Conservation (phyloP, 2,888 invertebrate species). For the Tiliacea citrago region DNA sequence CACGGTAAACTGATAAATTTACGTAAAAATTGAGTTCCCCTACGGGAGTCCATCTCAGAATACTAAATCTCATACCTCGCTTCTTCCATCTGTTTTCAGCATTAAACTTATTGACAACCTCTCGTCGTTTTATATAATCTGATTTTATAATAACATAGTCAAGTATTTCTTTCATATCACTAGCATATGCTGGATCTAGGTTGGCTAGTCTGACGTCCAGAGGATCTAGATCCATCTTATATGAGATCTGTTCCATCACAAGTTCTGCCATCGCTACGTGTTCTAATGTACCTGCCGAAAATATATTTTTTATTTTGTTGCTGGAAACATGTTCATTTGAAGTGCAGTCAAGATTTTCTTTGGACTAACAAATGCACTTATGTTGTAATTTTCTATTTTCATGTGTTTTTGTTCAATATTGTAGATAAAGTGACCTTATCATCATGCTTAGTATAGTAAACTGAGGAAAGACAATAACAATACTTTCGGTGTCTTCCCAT, state of each 20-base stretch:
- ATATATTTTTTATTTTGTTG: background rate
- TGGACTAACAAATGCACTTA: background rate
- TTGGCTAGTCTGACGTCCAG: constrained; percentile 81
- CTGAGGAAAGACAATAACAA: background rate
- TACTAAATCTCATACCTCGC: constrained; percentile 80
- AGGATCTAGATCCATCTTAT: constrained; percentile 87
- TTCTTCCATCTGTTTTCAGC: constrained; percentile 93
- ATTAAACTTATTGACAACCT: constrained; percentile 87
- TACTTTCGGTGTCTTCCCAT: background rate
- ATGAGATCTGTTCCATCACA: constrained; percentile 91
- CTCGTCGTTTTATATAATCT: constrained; percentile 83
- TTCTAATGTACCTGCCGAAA: constrained; percentile 44
- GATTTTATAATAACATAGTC: constrained; percentile 27
- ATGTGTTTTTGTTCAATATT: background rate
- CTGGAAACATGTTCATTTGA: background rate
- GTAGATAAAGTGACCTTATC: background rate
- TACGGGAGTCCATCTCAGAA: constrained; percentile 90
- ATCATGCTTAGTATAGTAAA: background rate
- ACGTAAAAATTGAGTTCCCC: constrained; percentile 84
- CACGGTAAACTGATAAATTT: constrained; percentile 91
- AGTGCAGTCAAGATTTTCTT: background rate
- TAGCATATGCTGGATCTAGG: constrained; percentile 76
- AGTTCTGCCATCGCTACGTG: constrained; percentile 78
- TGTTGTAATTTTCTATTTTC: background rate
- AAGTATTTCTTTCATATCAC: constrained; percentile 56